A percentile compares a stretch with the other conserved stretches of the same genome.
These are phyloP conservation scores for Physocephala rufipes DNA, from an alignment of 2,888 invertebrate genomes.

Conservation along the genomic window DNA sequence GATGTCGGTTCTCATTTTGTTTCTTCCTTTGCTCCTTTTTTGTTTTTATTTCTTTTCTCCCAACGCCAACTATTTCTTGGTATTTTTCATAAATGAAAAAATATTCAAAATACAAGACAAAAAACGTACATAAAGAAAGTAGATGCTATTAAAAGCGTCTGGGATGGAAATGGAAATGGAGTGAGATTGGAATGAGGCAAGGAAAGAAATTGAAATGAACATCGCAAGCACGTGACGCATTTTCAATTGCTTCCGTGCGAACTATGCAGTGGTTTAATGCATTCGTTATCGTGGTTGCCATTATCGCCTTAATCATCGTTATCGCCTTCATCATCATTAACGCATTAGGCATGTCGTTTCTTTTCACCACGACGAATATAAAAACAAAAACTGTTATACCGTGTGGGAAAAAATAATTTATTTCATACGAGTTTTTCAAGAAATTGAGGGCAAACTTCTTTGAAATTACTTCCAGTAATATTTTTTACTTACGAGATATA, in stretches of 20 bases:
- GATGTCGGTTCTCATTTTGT: not conserved
- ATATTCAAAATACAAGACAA: not conserved
- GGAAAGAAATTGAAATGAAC: not conserved
- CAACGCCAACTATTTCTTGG: not conserved
- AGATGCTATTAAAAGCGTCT: not conserved
- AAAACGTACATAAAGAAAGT: not conserved
- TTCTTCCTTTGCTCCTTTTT: not conserved
- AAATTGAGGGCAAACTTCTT: too few relatives aligned
- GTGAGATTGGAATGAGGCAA: too few relatives aligned
- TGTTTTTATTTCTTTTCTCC: too few relatives aligned
- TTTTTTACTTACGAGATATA: too few relatives aligned
- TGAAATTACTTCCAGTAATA: too few relatives aligned
- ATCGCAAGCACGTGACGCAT: not conserved
- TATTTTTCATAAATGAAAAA: not conserved
- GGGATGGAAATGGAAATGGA: not conserved
- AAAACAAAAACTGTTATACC: not conserved
- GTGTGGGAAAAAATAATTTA: too few relatives aligned
- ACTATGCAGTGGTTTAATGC: not conserved
- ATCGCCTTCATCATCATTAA: too few relatives aligned
- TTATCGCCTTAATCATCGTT: too few relatives aligned
- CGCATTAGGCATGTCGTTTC: not conserved
- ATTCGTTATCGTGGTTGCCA: not conserved
- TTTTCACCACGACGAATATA: not conserved
- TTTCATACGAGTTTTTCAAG: too few relatives aligned
- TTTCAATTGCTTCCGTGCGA: not conserved